Evolutionary conservation across 64 coral and sea anemone species (phyloP).

Genomic region (Montipora efflorescens): DNA sequence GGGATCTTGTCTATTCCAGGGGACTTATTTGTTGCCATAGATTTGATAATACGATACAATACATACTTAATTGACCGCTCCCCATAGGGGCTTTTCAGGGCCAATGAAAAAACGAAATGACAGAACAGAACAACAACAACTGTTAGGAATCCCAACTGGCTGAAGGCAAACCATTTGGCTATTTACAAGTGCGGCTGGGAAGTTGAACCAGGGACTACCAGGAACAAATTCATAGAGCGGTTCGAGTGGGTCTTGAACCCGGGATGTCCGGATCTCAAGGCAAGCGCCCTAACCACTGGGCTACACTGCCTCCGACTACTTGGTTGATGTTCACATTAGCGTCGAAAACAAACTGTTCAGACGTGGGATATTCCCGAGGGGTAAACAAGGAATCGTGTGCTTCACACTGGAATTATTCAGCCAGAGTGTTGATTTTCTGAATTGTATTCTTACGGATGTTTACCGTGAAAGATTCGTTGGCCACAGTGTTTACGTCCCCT

Average conservation of each 20-base stretch:
- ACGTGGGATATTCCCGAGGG: constrained; percentile 13
- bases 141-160: too few species aligned
- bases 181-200: too few species aligned
- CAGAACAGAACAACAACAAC: too few species aligned
- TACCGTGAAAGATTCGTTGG: constrained; percentile 62
- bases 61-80: too few species aligned
- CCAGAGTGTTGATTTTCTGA: constrained; percentile 61
- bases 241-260: too few species aligned
- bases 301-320: constrained; percentile 37
- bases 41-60: constrained; percentile 4
- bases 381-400: constrained; percentile 25
- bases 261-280: too few species aligned
- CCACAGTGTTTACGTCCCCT: constrained; percentile 15
- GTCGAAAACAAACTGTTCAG: constrained; percentile 63
- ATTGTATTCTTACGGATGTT: constrained; percentile 23
- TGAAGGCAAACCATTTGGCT: too few species aligned
- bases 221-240: too few species aligned
- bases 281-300: too few species aligned
- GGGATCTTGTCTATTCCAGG: constrained; percentile 45
- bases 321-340: constrained; percentile 57
- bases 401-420: constrained; percentile 64
- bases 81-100: too few species aligned
- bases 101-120: too few species aligned
- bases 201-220: too few species aligned
- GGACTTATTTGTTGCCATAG: constrained; percentile 35